Base-by-base conservation (phyloP, 2,888 invertebrate species). In the Rhagonycha lutea region DNA sequence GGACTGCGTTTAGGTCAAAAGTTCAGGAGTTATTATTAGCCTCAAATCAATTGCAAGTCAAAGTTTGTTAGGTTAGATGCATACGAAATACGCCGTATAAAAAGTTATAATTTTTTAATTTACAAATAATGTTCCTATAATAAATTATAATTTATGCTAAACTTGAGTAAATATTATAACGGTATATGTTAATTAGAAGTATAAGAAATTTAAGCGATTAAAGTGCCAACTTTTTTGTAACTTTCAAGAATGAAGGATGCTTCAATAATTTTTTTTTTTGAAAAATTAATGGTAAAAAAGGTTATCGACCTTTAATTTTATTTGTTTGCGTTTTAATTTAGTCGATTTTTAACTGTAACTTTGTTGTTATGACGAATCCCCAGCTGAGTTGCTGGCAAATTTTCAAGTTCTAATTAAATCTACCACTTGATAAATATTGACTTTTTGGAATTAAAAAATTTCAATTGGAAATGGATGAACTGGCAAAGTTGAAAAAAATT, bases 311-410 rank as follows among this genome's bases (percentile, higher is more conserved):
- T 65, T 65, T 65, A 12, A 2, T 65, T 65, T 61, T 72, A 61
- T 72, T 72, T 72, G 68, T 72, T 68, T 68, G 72, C 72, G 28
- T 65, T 65, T 26, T 60, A 47, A 65, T 62, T 32, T 71, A 29
- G 61, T 14, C 32, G 60, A 72, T 28, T 61, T 72, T 72, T 68
- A 68, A 47, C 65, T 60, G 61, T n/a, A 68, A 60, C 68, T 61
- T 65, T 61, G 61, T 63, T 61, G 61, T n/a, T 61, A 72, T 68
- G 68, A 72, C 72, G 61, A 72, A 72, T 72, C 68, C 24, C 61
- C 72, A 68, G 72, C 72, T 72, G 71, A 72, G 72, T 28, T 12
- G 18, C 23, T 72, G 68, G 72, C 72, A 68, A 47, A 11, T 4
- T 18, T 26, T 72, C 71, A 72, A 72, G 71, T 60, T 72, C 26